These are phyloP conservation scores for Folsomia candida DNA, from an alignment of 2,888 invertebrate species.

Conservation along the genomic window DNA sequence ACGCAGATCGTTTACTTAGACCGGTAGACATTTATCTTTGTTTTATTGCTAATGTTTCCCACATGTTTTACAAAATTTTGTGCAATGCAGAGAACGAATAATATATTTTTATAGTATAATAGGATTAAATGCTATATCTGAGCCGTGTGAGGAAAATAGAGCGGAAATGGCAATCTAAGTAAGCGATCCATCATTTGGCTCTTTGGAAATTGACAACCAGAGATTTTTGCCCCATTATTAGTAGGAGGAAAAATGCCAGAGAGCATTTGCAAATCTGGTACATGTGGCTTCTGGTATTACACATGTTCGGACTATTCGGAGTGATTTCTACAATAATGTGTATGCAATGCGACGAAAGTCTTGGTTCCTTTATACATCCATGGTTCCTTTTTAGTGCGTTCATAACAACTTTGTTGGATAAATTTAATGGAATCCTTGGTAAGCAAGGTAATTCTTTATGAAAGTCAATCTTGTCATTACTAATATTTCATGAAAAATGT, in stretches of 20 bases:
- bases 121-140: background rate
- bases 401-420: no score
- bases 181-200: conserved; percentile 10
- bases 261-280: background rate
- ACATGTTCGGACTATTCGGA: no score
- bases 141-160: background rate
- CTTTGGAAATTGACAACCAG: background rate
- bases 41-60: background rate
- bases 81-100: no score
- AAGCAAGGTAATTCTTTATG: no score
- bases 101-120: background rate
- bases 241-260: no score
- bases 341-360: background rate
- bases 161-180: conserved; percentile 6
- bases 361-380: no score
- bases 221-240: background rate
- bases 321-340: background rate
- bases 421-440: no score
- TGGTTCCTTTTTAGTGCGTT: no score
- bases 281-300: no score
- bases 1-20: background rate
- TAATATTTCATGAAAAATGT: no score
- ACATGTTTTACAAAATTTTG: background rate
- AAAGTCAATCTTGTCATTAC: no score
- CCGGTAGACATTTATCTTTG: background rate